Evolutionary conservation across 1,140 invertebrate species (phyloP), one percentile per base, ranked within the genome.

Genomic region (Drosophila orena): DNA sequence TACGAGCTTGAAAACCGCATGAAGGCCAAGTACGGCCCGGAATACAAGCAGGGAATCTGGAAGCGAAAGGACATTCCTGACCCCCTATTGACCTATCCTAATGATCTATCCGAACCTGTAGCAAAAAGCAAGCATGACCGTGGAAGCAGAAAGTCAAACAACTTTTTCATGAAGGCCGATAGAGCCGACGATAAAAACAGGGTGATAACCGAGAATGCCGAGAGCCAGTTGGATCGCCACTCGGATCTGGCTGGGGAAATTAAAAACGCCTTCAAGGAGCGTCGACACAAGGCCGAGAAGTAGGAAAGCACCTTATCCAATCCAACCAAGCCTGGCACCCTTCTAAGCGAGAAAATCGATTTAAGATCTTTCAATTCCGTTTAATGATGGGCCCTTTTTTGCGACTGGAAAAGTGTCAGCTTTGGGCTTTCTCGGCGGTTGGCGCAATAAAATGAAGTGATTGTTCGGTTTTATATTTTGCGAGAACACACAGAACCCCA

Each of bases 371-470:
- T 44, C 57, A 62, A 73, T 74, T 85, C 70, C 35, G 60, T 77
- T 58, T 46, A 68, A 73, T 69, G 57, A 73, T 77, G 57, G 22
- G 17, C 30, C 17, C 40, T 15, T 50, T 49, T 49, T 44, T 44
- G n/a, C 35, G 35, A 38, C 64, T 62, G 47, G 49, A 47, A 68
- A 73, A 72, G 56, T 79, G 77, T 75, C 78, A 64, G 72, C 77
- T 76, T 80, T 76, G 34, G 54, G 44, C 27, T 58, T 66, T 65
- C 35, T 43, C 27, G 47, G 35, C 27, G 47, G 35, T 68, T 38
- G 69, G 57, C 64, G 65, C 83, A 64, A 81, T 86, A 86, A 86
- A 86, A 79, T 86, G 66, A 81, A 86, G 78, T 86, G 83, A 81
- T 69, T 78, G 78, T 49, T 74, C 34, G 37, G 44, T 76, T 83